Evolutionary conservation across 1,140 invertebrate genomes (phyloP).

Genomic region (Tyrophagus putrescentiae): DNA sequence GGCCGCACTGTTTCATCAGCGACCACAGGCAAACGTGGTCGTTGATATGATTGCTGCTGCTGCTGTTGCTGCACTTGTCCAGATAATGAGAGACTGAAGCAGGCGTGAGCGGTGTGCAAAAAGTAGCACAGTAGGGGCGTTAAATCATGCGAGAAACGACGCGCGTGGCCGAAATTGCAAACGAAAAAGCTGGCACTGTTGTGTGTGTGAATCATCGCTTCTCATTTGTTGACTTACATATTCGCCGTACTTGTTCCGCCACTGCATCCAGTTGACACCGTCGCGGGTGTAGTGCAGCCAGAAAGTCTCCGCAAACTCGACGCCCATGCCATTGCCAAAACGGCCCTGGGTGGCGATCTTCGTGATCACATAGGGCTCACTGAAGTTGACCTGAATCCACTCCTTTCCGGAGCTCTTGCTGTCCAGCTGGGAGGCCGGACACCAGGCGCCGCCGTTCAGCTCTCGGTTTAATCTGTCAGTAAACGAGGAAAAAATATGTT

Average conservation of each 20-base stretch:
- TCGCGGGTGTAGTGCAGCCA: conserved; percentile 60
- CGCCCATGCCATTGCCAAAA: conserved; percentile 79
- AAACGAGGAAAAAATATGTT: conserved; percentile 31
- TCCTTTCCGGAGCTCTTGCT: conserved; percentile 42
- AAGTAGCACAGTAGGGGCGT: too few relatives aligned
- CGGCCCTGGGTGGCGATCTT: conserved; percentile 73
- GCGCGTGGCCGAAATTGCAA: too few relatives aligned
- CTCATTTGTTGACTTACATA: conserved; percentile 16
- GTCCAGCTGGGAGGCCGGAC: conserved; percentile 69
- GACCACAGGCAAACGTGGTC: too few relatives aligned
- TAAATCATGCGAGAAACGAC: too few relatives aligned
- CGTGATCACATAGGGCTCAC: conserved; percentile 58
- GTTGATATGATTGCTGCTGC: too few relatives aligned
- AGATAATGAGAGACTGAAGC: too few relatives aligned
- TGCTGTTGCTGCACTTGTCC: too few relatives aligned
- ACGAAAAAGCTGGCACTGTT: not conserved
- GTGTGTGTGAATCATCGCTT: not conserved
- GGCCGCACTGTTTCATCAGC: too few relatives aligned
- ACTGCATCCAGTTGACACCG: conserved; percentile 21
- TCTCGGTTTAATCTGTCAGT: conserved; percentile 60
- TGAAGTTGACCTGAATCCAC: conserved; percentile 76
- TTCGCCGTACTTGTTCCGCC: conserved; percentile 17
- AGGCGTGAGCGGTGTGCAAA: too few relatives aligned
- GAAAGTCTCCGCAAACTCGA: conserved; percentile 78
- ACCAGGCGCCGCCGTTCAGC: conserved; percentile 85